Conservation (phyloP, 2,888 invertebrate genomes). For the Amblyteles armatorius region DNA sequence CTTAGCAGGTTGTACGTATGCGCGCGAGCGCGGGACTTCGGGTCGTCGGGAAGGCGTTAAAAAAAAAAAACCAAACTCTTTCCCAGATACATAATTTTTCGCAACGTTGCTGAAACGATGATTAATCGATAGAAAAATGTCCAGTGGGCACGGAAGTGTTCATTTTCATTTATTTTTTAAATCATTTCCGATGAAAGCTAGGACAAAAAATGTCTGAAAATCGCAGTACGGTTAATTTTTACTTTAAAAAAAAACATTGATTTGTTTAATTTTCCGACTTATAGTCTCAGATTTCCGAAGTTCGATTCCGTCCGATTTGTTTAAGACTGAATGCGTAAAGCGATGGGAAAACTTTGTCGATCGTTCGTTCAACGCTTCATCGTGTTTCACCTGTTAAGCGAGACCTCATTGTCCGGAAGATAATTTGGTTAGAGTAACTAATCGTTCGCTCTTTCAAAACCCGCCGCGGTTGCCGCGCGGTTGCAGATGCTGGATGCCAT, state of each 20-base stretch:
- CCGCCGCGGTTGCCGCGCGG: constrained; percentile 76
- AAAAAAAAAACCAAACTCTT: neutral
- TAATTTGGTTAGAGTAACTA: constrained; percentile 85
- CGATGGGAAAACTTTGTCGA: constrained; percentile 14
- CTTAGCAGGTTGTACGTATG: constrained; percentile 11
- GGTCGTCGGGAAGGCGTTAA: neutral
- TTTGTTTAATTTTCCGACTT: neutral
- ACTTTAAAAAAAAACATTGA: neutral
- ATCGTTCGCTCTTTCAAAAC: constrained; percentile 83
- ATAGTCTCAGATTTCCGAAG: neutral
- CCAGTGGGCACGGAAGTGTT: neutral
- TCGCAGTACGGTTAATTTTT: neutral
- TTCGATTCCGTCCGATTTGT: neutral
- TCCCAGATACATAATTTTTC: neutral
- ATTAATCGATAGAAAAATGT: neutral
- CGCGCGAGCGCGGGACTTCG: neutral
- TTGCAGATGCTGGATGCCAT: constrained; percentile 63
- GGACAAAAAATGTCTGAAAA: neutral
- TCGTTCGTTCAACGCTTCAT: constrained; percentile 38
- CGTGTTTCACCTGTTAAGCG: constrained; percentile 77
- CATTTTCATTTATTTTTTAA: neutral
- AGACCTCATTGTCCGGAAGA: constrained; percentile 79
- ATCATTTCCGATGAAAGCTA: neutral
- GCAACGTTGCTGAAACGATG: neutral
- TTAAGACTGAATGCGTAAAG: neutral